Evolutionary conservation across 1,140 invertebrate species (phyloP).

Genomic region (Danaus plexippus): DNA sequence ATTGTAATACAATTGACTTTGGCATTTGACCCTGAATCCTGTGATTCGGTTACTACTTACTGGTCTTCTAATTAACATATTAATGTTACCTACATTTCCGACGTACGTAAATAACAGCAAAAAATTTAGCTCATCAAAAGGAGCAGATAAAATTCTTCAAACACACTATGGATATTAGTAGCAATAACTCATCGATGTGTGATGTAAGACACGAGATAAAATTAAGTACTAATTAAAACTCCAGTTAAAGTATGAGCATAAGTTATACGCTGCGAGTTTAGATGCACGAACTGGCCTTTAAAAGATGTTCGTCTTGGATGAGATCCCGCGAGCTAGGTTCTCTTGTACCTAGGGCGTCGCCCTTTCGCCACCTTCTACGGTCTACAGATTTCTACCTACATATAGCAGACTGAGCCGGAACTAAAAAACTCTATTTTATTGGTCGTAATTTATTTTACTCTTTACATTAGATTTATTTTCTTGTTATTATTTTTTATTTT

Average conservation of each 20-base stretch:
- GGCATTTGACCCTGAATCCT: conserved; percentile 40
- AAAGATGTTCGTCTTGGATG: conserved; percentile 32
- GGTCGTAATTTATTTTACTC: too few species aligned
- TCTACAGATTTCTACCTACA: conserved; percentile 27
- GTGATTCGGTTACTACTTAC: conserved; percentile 32
- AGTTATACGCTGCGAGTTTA: too few species aligned
- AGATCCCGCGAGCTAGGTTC: conserved; percentile 26
- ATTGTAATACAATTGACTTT: conserved; percentile 35
- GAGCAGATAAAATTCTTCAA: too few species aligned
- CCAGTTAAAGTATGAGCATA: too few species aligned
- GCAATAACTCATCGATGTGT: too few species aligned
- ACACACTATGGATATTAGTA: too few species aligned
- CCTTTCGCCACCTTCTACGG: conserved; percentile 36
- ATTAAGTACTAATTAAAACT: too few species aligned
- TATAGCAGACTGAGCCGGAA: conserved; percentile 1
- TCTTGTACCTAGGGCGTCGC: conserved; percentile 34
- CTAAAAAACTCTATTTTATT: too few species aligned
- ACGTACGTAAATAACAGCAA: conserved; percentile 21
- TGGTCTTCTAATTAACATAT: conserved; percentile 42
- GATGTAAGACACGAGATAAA: too few species aligned
- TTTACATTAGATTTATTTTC: too few species aligned
- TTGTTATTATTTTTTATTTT: too few species aligned
- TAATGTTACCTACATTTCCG: conserved; percentile 36
- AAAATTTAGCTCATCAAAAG: too few species aligned
- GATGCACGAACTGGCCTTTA: conserved; percentile 7